A percentile compares a stretch with the other conserved stretches of the same genome.
phyloP scores from a whole-genome alignment of 2,888 invertebrate species.

The Ophion ellenae region DNA sequence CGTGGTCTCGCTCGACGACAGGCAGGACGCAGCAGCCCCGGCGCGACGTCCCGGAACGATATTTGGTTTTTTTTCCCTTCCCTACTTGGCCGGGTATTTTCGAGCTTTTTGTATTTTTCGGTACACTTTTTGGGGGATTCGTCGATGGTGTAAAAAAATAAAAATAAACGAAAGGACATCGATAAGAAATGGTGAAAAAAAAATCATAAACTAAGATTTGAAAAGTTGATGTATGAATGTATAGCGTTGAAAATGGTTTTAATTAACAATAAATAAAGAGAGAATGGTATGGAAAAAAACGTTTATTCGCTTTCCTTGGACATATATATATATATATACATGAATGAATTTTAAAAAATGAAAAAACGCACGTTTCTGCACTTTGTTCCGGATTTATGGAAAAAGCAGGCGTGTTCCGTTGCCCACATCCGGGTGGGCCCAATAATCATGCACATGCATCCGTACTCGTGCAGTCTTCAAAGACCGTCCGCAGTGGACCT shows the following conservation, averaged over 20 bases:
- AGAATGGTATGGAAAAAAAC: too few species aligned
- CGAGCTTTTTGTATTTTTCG: not conserved
- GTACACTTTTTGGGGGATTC: not conserved
- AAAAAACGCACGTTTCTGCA: not conserved
- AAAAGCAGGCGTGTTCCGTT: conserved; percentile 5
- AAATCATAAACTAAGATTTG: too few species aligned
- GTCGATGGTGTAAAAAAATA: not conserved
- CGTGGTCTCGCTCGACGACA: not conserved
- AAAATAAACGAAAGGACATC: too few species aligned
- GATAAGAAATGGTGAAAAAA: too few species aligned
- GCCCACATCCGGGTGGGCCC: conserved; percentile 52
- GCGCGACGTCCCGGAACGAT: conserved; percentile 31
- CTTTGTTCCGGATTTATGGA: not conserved
- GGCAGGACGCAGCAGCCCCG: conserved; percentile 1
- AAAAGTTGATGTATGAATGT: too few species aligned
- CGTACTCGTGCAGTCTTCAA: conserved; percentile 2
- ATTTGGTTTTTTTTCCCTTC: conserved; percentile 11
- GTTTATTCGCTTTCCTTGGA: too few species aligned
- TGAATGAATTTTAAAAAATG: not conserved
- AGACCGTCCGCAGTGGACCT: conserved; percentile 48
- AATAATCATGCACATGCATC: conserved; percentile 47
- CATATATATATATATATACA: too few species aligned
- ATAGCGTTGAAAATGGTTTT: too few species aligned
- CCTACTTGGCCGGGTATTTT: not conserved
- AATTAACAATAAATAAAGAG: too few species aligned